Base-by-base conservation (phyloP, 2,113 vertebrate genomes). In the Eulemur rufifrons region DNA sequence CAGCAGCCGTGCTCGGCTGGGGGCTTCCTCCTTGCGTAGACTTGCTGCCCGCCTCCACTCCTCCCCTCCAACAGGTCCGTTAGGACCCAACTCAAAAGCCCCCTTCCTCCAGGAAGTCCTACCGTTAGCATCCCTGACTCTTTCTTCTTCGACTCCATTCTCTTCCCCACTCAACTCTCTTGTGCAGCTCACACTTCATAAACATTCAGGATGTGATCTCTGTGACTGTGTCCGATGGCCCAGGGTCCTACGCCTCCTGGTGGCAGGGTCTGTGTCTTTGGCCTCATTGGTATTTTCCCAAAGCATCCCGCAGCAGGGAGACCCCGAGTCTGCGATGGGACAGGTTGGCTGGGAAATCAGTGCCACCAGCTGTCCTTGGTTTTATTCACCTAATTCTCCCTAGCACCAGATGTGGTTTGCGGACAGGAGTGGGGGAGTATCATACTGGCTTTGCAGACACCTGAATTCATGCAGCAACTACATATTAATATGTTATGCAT, bases 1-100 rank as follows among this genome's bases (percentile, higher is more conserved):
- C 4, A 4, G n/a, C 34, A 25, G 68, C 66, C 20, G 10, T 1
- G 0, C 45, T 8, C 1, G 2, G 2, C 54, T 17, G 21, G 69
- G 21, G 20, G 18, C 42, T 32, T 52, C 50, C 29, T 37, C 56
- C 50, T 39, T 23, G 54, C 14, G 0, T 6, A 37, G 14, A 15
- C 39, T 56, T 83, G 20, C 64, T 3, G 0, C 14, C 54, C 32
- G 11, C 20, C 37, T 42, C 52, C 17, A 23, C 84, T 23, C 52
- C 59, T 25, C 1, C 0, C 45, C 45, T 63, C 59, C 23, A 1
- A 0, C 37, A 11, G 45, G 83, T n/a, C 69, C 39, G 66, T 47
- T 8, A 20, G 34, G 21, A n/a, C 68, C 56, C 73, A 50, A 25
- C 23, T 37, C 23, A 71, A 23, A 47, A 83, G 81, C 59, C 47